Evolutionary conservation across 2,797 vertebrate species (phyloP).

Genomic region (Pseudocheirus occidentalis): DNA sequence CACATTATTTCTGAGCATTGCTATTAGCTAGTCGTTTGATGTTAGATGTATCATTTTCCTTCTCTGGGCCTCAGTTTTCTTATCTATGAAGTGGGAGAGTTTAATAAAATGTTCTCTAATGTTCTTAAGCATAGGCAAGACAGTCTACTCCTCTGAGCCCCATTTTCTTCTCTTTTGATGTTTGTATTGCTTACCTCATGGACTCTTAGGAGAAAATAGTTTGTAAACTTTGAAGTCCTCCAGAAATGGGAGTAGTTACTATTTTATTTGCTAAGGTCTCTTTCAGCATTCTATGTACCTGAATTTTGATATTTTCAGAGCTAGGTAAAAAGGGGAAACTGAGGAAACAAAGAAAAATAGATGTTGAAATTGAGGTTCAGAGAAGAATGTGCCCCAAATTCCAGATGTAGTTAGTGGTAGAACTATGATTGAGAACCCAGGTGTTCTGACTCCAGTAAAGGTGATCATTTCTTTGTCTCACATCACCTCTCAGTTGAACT

Average conservation of each 20-base stretch:
- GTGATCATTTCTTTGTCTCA: background rate
- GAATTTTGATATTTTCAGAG: background rate
- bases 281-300: background rate
- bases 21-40: background rate
- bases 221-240: background rate
- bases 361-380: background rate
- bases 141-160: background rate
- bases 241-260: background rate
- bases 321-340: background rate
- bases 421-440: background rate
- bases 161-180: background rate
- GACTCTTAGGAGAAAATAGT: background rate
- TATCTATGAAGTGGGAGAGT: background rate
- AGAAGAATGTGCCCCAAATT: background rate
- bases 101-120: background rate
- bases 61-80: background rate
- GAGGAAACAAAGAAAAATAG: background rate
- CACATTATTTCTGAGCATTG: background rate
- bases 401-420: background rate
- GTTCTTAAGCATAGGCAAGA: background rate
- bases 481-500: background rate
- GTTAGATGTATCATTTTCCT: background rate
- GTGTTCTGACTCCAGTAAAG: background rate
- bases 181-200: background rate
- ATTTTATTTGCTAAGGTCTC: background rate